Conservation (phyloP, 2,888 invertebrate species). For the Hanleya hanleyi region DNA sequence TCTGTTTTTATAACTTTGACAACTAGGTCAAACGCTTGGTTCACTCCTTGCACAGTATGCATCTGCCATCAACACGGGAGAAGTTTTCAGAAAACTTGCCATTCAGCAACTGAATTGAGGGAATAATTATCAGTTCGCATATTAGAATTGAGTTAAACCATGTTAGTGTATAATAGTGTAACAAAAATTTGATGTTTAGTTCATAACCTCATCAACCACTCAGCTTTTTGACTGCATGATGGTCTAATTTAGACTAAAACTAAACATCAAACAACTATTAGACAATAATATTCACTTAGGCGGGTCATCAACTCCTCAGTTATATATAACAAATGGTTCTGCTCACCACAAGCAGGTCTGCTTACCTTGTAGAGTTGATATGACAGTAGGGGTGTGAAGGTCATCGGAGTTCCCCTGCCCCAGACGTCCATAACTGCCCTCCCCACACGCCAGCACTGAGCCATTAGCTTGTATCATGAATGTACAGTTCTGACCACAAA, state of each 20-base stretch:
- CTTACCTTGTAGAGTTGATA: slow-evolving; percentile 78
- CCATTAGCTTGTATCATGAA: slow-evolving; percentile 80
- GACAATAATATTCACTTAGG: too few relatives aligned
- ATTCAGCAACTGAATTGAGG: not conserved
- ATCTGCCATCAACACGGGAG: not conserved
- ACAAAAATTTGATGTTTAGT: too few relatives aligned
- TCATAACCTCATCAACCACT: too few relatives aligned
- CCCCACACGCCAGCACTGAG: slow-evolving; percentile 79
- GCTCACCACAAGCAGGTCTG: too few relatives aligned
- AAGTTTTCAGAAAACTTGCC: not conserved
- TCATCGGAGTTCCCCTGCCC: slow-evolving; percentile 81
- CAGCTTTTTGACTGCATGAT: too few relatives aligned
- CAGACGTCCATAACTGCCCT: slow-evolving; percentile 80
- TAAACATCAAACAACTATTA: too few relatives aligned
- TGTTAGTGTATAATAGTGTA: too few relatives aligned
- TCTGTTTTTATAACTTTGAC: too few relatives aligned
- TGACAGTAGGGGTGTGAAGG: slow-evolving; percentile 77
- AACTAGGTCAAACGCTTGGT: not conserved
- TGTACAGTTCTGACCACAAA: slow-evolving; percentile 81
- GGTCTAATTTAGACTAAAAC: too few relatives aligned
- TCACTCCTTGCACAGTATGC: not conserved
- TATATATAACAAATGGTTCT: too few relatives aligned
- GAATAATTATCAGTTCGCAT: not conserved
- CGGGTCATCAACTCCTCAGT: too few relatives aligned
- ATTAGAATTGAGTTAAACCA: too few relatives aligned